Conservation (phyloP, 2,888 invertebrate genomes). For the Troides aeacus region DNA sequence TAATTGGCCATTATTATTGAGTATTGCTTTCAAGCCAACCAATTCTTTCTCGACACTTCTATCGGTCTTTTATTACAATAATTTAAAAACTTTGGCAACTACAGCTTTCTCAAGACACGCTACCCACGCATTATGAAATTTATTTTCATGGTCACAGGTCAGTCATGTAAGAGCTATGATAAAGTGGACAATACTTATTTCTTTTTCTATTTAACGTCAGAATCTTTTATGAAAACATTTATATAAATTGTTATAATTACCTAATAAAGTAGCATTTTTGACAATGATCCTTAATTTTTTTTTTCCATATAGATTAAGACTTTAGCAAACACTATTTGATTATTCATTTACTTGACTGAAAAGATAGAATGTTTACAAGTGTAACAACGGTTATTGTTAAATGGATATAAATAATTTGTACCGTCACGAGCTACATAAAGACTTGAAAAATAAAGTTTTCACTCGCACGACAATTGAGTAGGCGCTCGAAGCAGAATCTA, state of each 20-base stretch:
- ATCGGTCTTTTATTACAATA: constrained; percentile 25
- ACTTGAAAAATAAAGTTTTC: background rate
- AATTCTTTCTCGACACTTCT: constrained; percentile 39
- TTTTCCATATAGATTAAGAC: background rate
- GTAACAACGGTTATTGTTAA: background rate
- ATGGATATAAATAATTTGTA: background rate
- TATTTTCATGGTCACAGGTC: constrained; percentile 14
- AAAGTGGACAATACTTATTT: background rate
- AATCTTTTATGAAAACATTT: too few relatives aligned
- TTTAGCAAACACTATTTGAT: background rate
- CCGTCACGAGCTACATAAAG: background rate
- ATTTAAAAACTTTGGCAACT: constrained; percentile 30
- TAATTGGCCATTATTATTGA: constrained; percentile 47
- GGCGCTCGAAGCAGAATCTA: constrained; percentile 34
- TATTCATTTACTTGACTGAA: background rate
- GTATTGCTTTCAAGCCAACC: constrained; percentile 67
- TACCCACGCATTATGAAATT: constrained; percentile 16
- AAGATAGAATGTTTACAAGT: background rate
- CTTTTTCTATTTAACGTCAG: background rate
- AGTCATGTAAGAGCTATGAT: background rate
- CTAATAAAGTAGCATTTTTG: too few relatives aligned
- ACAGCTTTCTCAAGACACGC: constrained; percentile 5
- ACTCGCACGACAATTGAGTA: constrained; percentile 32
- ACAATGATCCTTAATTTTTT: too few relatives aligned
- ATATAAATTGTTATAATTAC: too few relatives aligned